Percentiles rank a stretch among this genome's conserved stretches.
phyloP scores from a whole-genome alignment of 2,113 vertebrate genomes.

The Cavia porcellus region DNA sequence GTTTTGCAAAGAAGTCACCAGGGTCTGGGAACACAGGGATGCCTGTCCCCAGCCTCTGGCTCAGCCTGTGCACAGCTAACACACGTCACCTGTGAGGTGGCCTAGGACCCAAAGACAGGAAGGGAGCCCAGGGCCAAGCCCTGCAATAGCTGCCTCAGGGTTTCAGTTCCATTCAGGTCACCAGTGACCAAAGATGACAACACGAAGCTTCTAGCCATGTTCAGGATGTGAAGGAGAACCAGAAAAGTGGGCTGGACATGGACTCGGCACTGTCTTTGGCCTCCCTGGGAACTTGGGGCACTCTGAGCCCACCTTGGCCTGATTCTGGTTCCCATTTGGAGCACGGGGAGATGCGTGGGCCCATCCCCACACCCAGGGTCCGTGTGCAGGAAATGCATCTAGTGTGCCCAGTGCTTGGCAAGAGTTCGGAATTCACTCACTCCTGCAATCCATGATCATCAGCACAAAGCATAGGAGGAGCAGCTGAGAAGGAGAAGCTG shows the following conservation, averaged over 20 bases:
- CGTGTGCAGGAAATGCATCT: background rate
- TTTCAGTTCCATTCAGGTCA: background rate
- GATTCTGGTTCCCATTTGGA: background rate
- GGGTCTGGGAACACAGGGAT: background rate
- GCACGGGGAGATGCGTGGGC: background rate
- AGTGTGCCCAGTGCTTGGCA: background rate
- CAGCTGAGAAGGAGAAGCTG: background rate
- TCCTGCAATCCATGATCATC: background rate
- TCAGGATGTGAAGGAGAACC: background rate
- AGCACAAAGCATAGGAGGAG: background rate
- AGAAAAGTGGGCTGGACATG: background rate
- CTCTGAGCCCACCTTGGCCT: too few species aligned
- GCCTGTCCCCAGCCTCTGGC: background rate
- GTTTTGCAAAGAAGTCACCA: too few species aligned
- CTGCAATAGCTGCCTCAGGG: background rate
- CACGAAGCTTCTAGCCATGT: background rate
- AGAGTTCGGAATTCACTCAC: background rate
- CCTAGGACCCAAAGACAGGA: background rate
- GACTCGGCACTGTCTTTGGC: background rate
- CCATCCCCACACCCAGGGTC: background rate
- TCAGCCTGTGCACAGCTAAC: background rate
- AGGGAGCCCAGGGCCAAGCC: background rate
- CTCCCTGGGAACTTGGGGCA: background rate
- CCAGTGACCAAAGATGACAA: background rate
- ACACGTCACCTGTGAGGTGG: fast-evolving